These are phyloP conservation scores for Ametastegia equiseti DNA, from an alignment of 2,888 invertebrate genomes.

Conservation along the genomic window DNA sequence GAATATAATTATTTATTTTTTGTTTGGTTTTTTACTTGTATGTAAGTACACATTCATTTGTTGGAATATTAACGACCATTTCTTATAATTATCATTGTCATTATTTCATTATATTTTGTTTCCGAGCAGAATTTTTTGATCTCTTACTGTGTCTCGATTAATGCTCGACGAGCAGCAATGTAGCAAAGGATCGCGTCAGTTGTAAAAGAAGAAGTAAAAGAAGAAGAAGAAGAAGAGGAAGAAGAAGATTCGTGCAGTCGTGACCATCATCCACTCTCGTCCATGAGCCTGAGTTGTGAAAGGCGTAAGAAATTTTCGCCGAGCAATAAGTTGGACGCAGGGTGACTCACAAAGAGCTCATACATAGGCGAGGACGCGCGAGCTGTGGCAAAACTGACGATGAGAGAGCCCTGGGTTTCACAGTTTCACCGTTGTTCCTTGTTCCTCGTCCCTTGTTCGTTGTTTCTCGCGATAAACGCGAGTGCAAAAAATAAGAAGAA, in stretches of 20 bases:
- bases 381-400: constrained; percentile 50
- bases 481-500: background rate
- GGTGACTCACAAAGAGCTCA: constrained; percentile 48
- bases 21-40: too few species aligned
- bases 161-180: too few species aligned
- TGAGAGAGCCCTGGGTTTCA: constrained; percentile 10
- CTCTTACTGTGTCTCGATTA: too few species aligned
- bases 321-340: constrained; percentile 33
- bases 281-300: background rate
- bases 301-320: background rate
- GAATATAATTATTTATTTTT: too few species aligned
- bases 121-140: too few species aligned
- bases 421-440: constrained; percentile 29
- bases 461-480: background rate
- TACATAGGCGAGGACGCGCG: constrained; percentile 39
- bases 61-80: too few species aligned
- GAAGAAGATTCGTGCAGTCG: background rate
- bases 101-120: too few species aligned
- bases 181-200: too few species aligned
- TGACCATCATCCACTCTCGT: background rate
- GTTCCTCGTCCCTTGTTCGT: constrained; percentile 55
- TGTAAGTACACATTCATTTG: too few species aligned
- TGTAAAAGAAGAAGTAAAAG: background rate
- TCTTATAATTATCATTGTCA: too few species aligned
- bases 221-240: constrained; percentile 22